A percentile compares a stretch with the other conserved stretches of the same genome.
phyloP scores from a whole-genome alignment of 1,140 invertebrate genomes.

The Temnothorax nylanderi region DNA sequence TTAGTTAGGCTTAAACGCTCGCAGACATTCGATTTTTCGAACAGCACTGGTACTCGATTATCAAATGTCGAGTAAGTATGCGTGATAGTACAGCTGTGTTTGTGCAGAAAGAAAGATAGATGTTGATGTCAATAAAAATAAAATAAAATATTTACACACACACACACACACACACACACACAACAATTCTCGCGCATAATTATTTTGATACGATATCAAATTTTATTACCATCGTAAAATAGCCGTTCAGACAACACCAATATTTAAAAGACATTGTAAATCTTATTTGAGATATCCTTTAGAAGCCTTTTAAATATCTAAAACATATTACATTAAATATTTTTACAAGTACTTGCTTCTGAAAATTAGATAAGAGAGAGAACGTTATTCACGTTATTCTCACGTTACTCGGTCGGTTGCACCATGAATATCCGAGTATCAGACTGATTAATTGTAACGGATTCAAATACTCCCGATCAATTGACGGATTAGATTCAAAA shows the following conservation, averaged over 20 bases:
- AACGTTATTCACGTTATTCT: neutral
- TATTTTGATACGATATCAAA: constrained; percentile 10
- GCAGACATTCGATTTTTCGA: constrained; percentile 3
- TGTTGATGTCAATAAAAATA: neutral
- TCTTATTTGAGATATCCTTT: neutral
- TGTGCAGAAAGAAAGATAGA: neutral
- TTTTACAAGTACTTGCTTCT: constrained; percentile 24
- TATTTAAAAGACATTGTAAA: neutral
- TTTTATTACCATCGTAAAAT: neutral
- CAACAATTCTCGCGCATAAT: neutral
- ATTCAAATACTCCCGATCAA: neutral
- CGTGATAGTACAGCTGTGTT: neutral
- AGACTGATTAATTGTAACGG: constrained; percentile 21
- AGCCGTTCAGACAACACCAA: neutral
- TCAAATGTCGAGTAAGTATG: neutral
- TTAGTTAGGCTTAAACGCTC: neutral
- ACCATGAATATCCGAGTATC: neutral
- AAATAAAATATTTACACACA: neutral
- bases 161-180: no score
- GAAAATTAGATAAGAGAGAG: neutral
- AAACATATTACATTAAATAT: constrained; percentile 28
- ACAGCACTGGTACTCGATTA: neutral
- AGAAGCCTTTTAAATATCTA: neutral
- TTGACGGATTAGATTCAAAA: constrained; percentile 29
- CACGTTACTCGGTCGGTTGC: neutral